These are phyloP conservation scores for Papilio demoleus DNA, from an alignment of 2,888 invertebrate genomes.

Conservation along the genomic window DNA sequence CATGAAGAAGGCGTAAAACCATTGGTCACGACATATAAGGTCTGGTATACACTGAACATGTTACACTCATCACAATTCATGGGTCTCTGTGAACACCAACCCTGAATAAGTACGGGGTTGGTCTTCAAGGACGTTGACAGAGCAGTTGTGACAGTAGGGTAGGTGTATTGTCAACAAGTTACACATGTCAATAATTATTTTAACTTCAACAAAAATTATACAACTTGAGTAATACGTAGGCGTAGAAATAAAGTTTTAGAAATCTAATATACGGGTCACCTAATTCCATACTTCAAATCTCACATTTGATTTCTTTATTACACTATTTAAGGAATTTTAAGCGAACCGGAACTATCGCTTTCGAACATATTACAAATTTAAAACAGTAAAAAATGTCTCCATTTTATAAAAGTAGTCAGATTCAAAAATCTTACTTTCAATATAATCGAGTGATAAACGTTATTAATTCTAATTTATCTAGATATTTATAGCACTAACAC, in stretches of 20 bases:
- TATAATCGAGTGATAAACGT: neutral
- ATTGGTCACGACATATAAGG: constrained; percentile 33
- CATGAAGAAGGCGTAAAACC: constrained; percentile 12
- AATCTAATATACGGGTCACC: no score
- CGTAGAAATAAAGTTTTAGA: no score
- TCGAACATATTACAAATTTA: no score
- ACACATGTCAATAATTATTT: neutral
- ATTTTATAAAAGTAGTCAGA: no score
- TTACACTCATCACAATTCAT: constrained; percentile 62
- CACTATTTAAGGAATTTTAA: no score
- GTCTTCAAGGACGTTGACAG: constrained; percentile 48
- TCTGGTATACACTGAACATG: constrained; percentile 50
- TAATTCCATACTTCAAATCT: no score
- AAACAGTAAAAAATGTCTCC: no score
- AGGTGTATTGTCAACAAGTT: constrained; percentile 2
- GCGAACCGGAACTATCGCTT: no score
- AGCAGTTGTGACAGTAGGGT: constrained; percentile 40
- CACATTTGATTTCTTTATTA: no score
- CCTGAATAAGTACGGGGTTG: constrained; percentile 52
- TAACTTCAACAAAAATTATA: neutral
- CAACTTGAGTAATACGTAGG: no score
- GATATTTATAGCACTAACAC: neutral
- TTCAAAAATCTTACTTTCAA: no score
- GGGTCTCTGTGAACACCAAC: constrained; percentile 61
- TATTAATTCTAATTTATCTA: neutral